Base-by-base conservation (phyloP, 1,140 invertebrate species). In the Aphelenchoides avenae region DNA sequence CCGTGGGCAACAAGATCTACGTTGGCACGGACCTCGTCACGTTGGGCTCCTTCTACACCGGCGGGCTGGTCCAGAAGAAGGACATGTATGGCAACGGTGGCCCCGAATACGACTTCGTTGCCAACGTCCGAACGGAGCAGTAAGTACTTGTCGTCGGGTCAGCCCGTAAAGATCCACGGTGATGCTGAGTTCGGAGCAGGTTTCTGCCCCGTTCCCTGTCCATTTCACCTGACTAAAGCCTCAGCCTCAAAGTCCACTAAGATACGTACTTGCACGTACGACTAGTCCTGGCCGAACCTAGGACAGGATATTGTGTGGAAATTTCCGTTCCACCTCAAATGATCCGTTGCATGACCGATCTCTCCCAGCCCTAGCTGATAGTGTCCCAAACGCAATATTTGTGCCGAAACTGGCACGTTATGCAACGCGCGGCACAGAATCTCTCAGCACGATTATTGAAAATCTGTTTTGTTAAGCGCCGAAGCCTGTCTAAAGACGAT, bases 21-120 rank as follows among this genome's bases (percentile, higher is more conserved):
- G 62, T 75, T 24, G 73, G 73, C 42, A 75, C 73, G 20, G 73
- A 75, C 37, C 37, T 73, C n/a, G 75, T 75, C 18, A 49, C 68
- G 31, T 43, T 58, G 46, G 73, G 73, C 30, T 66, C 61, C 3
- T 70, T 37, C 40, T 66, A 53, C 33, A 64, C 36, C 36, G 66
- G 68, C 24, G 70, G 70, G 15, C 26, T 47, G 2, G 71, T 73
- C n/a, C 24, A 53, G 37, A 41, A 15, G 7, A 39, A 72, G 26
- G 70, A 77, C 42, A 57, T 64, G 49, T 68, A 58, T 31, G 75
- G 71, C 27, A 66, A 61, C 24, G 46, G 43, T 29, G 66, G 64
- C 22, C 33, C 56, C 18, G 73, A 75, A 54, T 75, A 71, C 33
- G 73, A 75, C 43, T 75, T 71, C 44, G 64, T 75, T 48, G 57